Base-by-base conservation (phyloP, 2,888 invertebrate genomes). In the Xanthia togata region DNA sequence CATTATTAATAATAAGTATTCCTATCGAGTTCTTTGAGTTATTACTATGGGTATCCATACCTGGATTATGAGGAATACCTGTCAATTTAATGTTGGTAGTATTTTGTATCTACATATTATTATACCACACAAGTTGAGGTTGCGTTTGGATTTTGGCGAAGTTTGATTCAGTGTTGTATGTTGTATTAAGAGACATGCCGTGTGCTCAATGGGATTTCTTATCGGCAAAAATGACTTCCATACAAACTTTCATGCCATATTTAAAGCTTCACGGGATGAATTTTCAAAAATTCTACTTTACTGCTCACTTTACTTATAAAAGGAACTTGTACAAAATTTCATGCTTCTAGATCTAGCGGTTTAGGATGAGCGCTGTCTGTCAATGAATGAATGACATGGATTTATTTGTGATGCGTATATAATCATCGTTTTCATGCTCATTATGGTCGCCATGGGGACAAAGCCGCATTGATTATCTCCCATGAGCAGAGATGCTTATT, bases 1-100 rank as follows among this genome's bases (percentile, higher is more conserved):
- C 80, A 83, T 83, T 84, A 73, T 4, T 23, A 23, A 57, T 62
- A 57, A 62, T 83, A 83, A 70, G 44, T 81, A 81, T 83, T 73
- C 81, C 41, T 65, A 12, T 38, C 23, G 53, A 67, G 73, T 41
- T 62, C 73, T 41, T 3, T n/a, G 50, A 38, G 31, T 44, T 73
- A 67, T 81, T 73, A 62, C 38, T 73, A 83, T 83, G 79, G 44
- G 9, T 17, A 65, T 17, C 84, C 70, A 62, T 79, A 26, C 73
- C 17, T 67, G 50, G 64, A 17, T 79, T 65, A 79, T 83, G 38
- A 44, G 50, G 20, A 62, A 62, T 70, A 62, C 38, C 60, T 67
- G 62, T 79, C 69, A 73, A 31, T 38, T 23, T 73, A 55, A 73
- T 44, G 23, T 35, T 44, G 12, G 12, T 17, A 62, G n/a, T 44